Evolutionary conservation across 2,113 vertebrate species (phyloP).

Genomic region (Corythoichthys intestinalis): DNA sequence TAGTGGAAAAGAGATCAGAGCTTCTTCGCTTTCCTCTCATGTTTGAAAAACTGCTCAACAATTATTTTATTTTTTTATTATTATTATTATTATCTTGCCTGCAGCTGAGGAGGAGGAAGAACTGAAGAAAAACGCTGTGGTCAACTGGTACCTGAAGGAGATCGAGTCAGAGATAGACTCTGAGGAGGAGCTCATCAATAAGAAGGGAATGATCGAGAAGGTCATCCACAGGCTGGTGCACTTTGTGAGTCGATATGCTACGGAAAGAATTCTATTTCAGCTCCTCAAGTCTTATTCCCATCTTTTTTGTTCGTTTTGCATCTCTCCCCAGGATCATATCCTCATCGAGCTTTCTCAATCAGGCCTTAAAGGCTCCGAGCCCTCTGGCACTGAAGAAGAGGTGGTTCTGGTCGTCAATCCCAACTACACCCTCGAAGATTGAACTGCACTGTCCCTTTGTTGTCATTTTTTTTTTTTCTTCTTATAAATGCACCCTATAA

Average conservation of each 20-base stretch:
- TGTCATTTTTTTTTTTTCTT: neutral
- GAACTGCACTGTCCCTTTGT: constrained; percentile 13
- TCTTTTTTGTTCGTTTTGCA: neutral
- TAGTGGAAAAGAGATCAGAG: neutral
- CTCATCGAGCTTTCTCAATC: constrained; percentile 89
- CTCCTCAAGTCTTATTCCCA: neutral
- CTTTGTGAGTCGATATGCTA: constrained; percentile 76
- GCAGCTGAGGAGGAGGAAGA: constrained; percentile 85
- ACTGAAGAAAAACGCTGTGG: constrained; percentile 85
- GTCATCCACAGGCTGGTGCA: constrained; percentile 91
- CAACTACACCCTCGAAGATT: constrained; percentile 93
- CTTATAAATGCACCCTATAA: neutral
- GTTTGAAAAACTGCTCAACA: neutral
- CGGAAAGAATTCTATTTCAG: neutral
- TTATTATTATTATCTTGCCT: neutral
- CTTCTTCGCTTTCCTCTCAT: neutral
- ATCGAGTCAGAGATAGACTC: constrained; percentile 96
- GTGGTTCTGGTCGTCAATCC: constrained; percentile 92
- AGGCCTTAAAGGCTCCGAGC: constrained; percentile 77
- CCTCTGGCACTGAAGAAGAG: constrained; percentile 73
- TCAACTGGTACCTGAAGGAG: constrained; percentile 98
- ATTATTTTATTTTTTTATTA: neutral
- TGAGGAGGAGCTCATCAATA: constrained; percentile 90
- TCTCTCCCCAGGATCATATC: constrained; percentile 83
- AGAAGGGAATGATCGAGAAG: constrained; percentile 91